Percentiles rank a stretch among this genome's conserved stretches.
Evolutionary conservation across 2,888 invertebrate genomes (phyloP).

Genomic region (Hesperia comma): DNA sequence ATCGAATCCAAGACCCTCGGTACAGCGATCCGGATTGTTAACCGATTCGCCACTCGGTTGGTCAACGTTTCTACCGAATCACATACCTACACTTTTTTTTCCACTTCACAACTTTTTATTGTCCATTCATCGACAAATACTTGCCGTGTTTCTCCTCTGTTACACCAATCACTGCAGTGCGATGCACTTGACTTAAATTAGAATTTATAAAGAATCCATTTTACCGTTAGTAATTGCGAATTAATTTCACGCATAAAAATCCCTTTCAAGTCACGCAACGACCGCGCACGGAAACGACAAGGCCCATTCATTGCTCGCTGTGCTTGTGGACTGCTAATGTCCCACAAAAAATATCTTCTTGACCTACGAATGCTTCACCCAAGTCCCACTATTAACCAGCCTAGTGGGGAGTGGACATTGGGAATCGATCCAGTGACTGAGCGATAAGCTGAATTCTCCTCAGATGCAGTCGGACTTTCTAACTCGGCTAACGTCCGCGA

Average conservation of each 20-base stretch:
- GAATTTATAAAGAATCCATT: neutral
- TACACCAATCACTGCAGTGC: neutral
- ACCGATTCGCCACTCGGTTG: too few relatives aligned
- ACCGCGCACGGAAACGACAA: slow-evolving; percentile 13
- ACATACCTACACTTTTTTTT: too few relatives aligned
- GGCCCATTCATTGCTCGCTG: slow-evolving; percentile 17
- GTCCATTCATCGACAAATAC: neutral
- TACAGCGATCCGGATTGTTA: too few relatives aligned
- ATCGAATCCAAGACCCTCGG: too few relatives aligned
- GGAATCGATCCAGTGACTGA: slow-evolving; percentile 12
- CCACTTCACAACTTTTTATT: neutral
- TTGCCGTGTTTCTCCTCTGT: neutral
- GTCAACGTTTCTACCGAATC: too few relatives aligned
- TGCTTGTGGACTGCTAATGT: slow-evolving; percentile 12
- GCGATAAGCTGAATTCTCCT: slow-evolving; percentile 30
- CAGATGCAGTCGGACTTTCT: slow-evolving; percentile 49
- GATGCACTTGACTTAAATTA: slow-evolving; percentile 1
- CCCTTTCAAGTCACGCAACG: slow-evolving; percentile 24
- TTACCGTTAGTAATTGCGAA: neutral
- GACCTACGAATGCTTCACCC: slow-evolving; percentile 1
- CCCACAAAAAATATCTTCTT: slow-evolving; percentile 1
- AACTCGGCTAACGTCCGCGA: slow-evolving; percentile 41
- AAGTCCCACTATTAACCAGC: neutral
- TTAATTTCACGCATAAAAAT: slow-evolving; percentile 15
- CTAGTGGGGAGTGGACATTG: slow-evolving; percentile 18